Percentiles rank a stretch among this genome's conserved stretches.
phyloP scores from a whole-genome alignment of 1,140 invertebrate species.

The Drosophila pachea region DNA sequence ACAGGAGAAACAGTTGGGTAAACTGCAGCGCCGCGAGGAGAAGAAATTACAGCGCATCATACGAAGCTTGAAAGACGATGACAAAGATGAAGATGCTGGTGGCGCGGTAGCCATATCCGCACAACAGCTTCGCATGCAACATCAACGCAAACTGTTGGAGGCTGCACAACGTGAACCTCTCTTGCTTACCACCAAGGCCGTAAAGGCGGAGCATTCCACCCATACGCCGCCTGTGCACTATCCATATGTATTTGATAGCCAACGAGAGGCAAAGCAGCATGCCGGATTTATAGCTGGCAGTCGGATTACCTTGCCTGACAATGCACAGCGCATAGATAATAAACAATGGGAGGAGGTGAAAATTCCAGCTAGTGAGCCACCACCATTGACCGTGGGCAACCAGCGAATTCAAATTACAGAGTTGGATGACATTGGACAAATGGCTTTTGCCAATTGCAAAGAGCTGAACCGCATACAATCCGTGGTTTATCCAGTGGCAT shows the following conservation, averaged over 20 bases:
- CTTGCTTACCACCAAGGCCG: constrained; percentile 70
- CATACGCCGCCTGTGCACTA: constrained; percentile 80
- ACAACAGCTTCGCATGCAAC: constrained; percentile 78
- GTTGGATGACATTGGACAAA: constrained; percentile 91
- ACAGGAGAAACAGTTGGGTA: constrained; percentile 89
- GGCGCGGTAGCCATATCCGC: constrained; percentile 78
- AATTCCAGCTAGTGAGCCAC: constrained; percentile 88
- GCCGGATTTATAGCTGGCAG: constrained; percentile 88
- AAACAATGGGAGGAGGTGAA: constrained; percentile 91
- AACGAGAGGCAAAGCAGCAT: constrained; percentile 84
- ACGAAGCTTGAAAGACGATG: constrained; percentile 80
- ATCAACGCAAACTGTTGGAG: constrained; percentile 79
- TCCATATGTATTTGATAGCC: constrained; percentile 91
- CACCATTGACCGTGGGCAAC: constrained; percentile 84
- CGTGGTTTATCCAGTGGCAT: constrained; percentile 96
- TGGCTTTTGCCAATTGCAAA: constrained; percentile 92
- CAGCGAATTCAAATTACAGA: constrained; percentile 85
- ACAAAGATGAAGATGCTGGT: constrained; percentile 80
- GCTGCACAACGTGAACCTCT: constrained; percentile 78
- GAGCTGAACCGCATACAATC: constrained; percentile 96
- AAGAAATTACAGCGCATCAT: constrained; percentile 87
- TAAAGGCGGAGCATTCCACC: constrained; percentile 41
- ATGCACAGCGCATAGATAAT: constrained; percentile 84
- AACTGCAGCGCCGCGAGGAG: constrained; percentile 92
- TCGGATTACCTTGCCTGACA: constrained; percentile 89